Base-by-base conservation (phyloP, 2,888 invertebrate species). In the Eristalis arbustorum region DNA sequence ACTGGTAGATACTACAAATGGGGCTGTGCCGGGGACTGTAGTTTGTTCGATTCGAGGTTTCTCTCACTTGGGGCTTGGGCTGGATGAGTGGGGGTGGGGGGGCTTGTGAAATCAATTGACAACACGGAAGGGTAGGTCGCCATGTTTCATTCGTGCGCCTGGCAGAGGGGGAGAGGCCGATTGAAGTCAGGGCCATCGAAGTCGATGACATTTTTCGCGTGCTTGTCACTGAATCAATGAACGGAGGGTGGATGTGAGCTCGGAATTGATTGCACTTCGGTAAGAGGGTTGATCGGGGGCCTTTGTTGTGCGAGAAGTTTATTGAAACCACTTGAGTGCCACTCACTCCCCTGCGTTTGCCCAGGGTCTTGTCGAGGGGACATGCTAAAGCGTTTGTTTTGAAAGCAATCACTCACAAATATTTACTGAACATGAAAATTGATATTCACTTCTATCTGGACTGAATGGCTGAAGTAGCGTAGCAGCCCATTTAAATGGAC, bases 41-140 rank as follows among this genome's bases (percentile, higher is more conserved):
- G 80, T 72, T 79, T 76, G 76, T 63, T 75, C 72, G 69, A 77
- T 85, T 64, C 34, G 37, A 42, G 49, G 66, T 79, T 78, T 69
- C 62, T 78, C 77, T 71, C 85, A 81, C 81, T 76, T 76, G 37
- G n/a, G 61, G 49, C 22, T 64, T 49, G 8, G 49, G 49, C 4
- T 14, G 13, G 57, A n/a, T n/a, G n/a, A 22, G 2, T 22, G 25
- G 59, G 72, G 56, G 13, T 37, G 59, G 49, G 59, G 49, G 71
- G 56, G 62, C 49, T 40, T 23, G 28, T 34, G 64, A 76, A 81
- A 76, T 81, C 76, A 76, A 81, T 81, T 81, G 71, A 37, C 49
- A 77, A 61, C 75, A 66, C 71, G 67, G 18, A 73, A 64, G 81
- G 61, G 64, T 72, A 68, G 72, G 76, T 66, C 42, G 68, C 69